Evolutionary conservation across 2,888 invertebrate genomes (phyloP).

Genomic region (Drosophila cognata): DNA sequence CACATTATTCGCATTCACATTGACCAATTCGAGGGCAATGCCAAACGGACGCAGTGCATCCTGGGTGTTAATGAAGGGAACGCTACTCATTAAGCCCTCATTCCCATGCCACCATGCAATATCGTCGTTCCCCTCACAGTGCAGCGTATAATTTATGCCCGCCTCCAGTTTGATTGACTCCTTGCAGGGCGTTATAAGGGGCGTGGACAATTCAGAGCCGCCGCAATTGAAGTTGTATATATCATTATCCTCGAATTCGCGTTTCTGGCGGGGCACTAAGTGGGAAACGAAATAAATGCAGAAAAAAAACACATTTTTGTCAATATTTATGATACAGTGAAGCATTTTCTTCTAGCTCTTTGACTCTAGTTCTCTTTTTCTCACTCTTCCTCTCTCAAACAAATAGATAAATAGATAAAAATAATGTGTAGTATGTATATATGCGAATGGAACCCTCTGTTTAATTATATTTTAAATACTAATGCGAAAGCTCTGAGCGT

Average conservation of each 20-base stretch:
- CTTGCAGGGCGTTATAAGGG: constrained; percentile 82
- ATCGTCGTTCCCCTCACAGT: constrained; percentile 85
- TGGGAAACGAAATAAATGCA: background rate
- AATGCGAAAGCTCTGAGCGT: background rate
- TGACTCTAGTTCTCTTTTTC: background rate
- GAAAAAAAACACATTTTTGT: background rate
- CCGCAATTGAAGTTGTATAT: constrained; percentile 68
- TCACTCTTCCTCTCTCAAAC: no score
- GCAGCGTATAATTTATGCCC: constrained; percentile 82
- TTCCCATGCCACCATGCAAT: constrained; percentile 83
- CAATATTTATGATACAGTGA: background rate
- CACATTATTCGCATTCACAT: constrained; percentile 86
- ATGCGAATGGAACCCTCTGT: background rate
- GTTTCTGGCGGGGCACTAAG: constrained; percentile 75
- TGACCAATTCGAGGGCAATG: constrained; percentile 85
- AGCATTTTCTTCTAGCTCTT: background rate
- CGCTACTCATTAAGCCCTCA: background rate
- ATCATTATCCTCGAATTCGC: constrained; percentile 51
- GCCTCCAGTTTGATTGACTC: constrained; percentile 81
- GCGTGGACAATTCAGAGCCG: constrained; percentile 78
- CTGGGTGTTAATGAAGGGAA: constrained; percentile 50
- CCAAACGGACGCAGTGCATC: constrained; percentile 83
- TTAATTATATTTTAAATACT: background rate
- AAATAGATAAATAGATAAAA: background rate
- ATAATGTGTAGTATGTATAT: background rate